These are phyloP conservation scores for Galerucella nymphaeae DNA, from an alignment of 2,888 invertebrate species.

Conservation along the genomic window DNA sequence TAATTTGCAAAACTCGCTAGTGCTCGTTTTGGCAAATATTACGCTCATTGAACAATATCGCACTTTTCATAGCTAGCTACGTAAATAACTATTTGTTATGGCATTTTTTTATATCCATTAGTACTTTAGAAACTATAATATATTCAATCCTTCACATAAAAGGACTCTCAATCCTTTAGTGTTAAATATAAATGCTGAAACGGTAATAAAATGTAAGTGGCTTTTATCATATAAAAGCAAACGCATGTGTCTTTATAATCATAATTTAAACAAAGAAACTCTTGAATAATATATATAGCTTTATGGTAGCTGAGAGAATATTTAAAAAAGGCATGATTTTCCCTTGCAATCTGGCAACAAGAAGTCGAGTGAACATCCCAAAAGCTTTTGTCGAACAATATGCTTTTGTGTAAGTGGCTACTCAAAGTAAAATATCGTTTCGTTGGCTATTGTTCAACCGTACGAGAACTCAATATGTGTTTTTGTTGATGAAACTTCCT, in stretches of 20 bases:
- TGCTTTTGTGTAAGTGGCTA: slow-evolving; percentile 5
- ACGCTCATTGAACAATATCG: too few relatives aligned
- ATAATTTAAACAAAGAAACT: slow-evolving; percentile 3
- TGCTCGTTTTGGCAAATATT: too few relatives aligned
- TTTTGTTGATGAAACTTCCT: neutral
- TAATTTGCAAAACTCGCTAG: too few relatives aligned
- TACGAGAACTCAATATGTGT: neutral
- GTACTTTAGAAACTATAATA: neutral
- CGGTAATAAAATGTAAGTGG: neutral
- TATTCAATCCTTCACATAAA: neutral
- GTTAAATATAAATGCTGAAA: neutral
- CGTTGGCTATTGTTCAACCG: neutral
- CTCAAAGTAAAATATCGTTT: slow-evolving; percentile 7
- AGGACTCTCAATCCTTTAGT: neutral
- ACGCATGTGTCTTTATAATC: slow-evolving; percentile 2
- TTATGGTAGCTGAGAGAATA: slow-evolving; percentile 5
- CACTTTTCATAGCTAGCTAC: too few relatives aligned
- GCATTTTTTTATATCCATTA: neutral
- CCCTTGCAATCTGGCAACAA: neutral
- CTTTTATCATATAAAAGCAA: neutral
- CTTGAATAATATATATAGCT: neutral
- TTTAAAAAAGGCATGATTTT: neutral
- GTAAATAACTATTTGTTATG: neutral
- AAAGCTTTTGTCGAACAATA: slow-evolving; percentile 8
- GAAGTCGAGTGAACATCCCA: slow-evolving; percentile 5